Evolutionary conservation across 2,797 vertebrate genomes (phyloP).

Genomic region (Eospalax fontanierii): DNA sequence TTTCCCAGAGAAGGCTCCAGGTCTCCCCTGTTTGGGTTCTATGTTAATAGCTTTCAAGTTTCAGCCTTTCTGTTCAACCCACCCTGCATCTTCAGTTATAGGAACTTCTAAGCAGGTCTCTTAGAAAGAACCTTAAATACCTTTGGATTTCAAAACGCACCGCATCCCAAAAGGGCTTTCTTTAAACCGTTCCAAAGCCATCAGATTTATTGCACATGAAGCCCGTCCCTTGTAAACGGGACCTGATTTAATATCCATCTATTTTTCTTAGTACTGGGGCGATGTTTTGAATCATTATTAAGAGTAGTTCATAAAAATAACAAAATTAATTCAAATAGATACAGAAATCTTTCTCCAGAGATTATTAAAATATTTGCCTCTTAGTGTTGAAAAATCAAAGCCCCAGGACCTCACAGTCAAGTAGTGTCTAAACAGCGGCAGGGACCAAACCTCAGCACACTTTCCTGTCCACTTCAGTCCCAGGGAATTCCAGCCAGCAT

Average conservation of each 20-base stretch:
- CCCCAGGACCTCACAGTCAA: not conserved
- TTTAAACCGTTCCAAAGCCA: conserved; percentile 7
- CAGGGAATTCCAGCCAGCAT: too few species aligned
- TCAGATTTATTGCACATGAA: not conserved
- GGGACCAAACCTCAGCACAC: not conserved
- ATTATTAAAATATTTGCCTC: conserved; percentile 45
- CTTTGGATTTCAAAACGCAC: not conserved
- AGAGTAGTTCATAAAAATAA: conserved; percentile 38
- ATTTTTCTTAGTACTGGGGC: conserved; percentile 39
- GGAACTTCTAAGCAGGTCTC: not conserved
- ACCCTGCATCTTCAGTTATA: not conserved
- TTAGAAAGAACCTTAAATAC: conserved; percentile 18
- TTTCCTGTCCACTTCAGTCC: not conserved
- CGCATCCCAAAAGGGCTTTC: not conserved
- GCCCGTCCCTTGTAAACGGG: not conserved
- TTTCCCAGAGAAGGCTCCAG: not conserved
- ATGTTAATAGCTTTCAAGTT: conserved; percentile 16
- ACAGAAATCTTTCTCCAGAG: not conserved
- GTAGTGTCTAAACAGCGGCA: not conserved
- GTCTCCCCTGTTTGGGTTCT: not conserved
- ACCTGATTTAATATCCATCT: not conserved
- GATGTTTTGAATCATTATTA: conserved; percentile 16
- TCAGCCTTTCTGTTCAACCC: not conserved
- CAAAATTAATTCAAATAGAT: conserved; percentile 39
- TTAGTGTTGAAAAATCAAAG: conserved; percentile 23